phyloP scores from a whole-genome alignment of 2,888 invertebrate species.

The Eupelmus urozonus region DNA sequence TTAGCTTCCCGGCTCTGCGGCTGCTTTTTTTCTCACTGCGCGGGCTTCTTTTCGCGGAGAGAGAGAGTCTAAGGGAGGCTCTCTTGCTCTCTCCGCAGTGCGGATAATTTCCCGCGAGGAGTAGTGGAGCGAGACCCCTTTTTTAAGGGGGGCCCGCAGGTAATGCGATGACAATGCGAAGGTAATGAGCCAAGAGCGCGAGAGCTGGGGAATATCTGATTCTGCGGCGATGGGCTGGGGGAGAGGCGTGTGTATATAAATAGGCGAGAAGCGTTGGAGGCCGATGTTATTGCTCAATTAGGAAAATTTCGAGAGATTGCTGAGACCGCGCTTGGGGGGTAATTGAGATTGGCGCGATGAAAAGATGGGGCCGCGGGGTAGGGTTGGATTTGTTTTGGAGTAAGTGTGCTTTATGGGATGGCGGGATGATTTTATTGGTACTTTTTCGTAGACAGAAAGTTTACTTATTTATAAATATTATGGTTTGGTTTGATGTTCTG shows the following conservation, averaged over 20 bases:
- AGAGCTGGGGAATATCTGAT: slow-evolving; percentile 11
- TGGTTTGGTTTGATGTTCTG: too few relatives aligned
- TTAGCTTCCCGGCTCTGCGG: too few relatives aligned
- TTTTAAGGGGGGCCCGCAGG: slow-evolving; percentile 40
- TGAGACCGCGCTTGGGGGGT: too few relatives aligned
- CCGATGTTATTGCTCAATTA: slow-evolving; percentile 57
- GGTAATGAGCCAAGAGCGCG: slow-evolving; percentile 61
- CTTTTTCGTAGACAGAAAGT: too few relatives aligned
- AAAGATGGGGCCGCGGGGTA: background rate
- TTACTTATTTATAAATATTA: too few relatives aligned
- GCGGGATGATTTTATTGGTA: background rate
- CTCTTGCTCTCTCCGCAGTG: slow-evolving; percentile 34
- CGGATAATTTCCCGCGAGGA: slow-evolving; percentile 43
- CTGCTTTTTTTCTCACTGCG: too few relatives aligned
- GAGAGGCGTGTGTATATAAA: slow-evolving; percentile 45
- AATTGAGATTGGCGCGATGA: slow-evolving; percentile 50
- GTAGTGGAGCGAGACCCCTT: slow-evolving; percentile 39
- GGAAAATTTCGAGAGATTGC: slow-evolving; percentile 35
- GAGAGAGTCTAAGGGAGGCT: background rate
- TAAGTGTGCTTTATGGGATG: too few relatives aligned
- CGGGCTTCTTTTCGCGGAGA: slow-evolving; percentile 11
- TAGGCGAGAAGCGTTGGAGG: slow-evolving; percentile 27
- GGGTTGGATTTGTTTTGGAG: slow-evolving; percentile 6
- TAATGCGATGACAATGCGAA: slow-evolving; percentile 60
- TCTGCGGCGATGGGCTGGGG: background rate